Base-by-base conservation (phyloP, 2,797 vertebrate genomes). In the Lutjanus campechanus region DNA sequence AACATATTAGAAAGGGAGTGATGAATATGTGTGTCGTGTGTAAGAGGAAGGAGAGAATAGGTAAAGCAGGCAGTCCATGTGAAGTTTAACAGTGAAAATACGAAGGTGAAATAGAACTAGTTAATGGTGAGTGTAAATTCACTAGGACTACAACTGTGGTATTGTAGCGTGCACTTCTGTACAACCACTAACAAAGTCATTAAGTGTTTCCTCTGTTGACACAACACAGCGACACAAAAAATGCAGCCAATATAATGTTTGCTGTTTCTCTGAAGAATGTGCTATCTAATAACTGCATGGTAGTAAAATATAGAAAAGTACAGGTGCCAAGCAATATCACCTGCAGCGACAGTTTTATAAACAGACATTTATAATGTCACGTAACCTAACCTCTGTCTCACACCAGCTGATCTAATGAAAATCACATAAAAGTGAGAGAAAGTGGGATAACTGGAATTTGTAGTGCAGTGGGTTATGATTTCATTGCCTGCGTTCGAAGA, bases 321-420 rank as follows among this genome's bases (percentile, higher is more conserved):
- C 80, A 73, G 81, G 70, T 89, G 72, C 77, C 50, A 20, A 85
- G 84, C 75, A 89, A 84, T 85, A 87, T 85, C 83, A 85, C 85
- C 83, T 71, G 78, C 81, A 84, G 87, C 82, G 60, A 88, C 72
- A 77, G 69, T 77, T 90, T 91, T 87, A 79, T 88, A 83, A 88
- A 88, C 81, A 88, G 55, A 89, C 73, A 81, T 92, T 86, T 86
- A 81, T 88, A 89, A 86, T 84, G 87, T 86, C 81, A 85, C 51
- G 46, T 80, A 85, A 71, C 59, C 60, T 69, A 66, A 90, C 63
- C 77, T 88, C 74, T 75, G 80, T 76, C 68, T 88, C 76, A 80
- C 50, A 73, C 85, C 82, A 80, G 73, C 77, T 53, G 25, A 89
- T 89, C 83, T 87, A 89, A 87, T 85, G 81, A 77, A 89, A 93